Evolutionary conservation across 2,113 vertebrate genomes (phyloP).

Genomic region (Sphyrna mokarran): DNA sequence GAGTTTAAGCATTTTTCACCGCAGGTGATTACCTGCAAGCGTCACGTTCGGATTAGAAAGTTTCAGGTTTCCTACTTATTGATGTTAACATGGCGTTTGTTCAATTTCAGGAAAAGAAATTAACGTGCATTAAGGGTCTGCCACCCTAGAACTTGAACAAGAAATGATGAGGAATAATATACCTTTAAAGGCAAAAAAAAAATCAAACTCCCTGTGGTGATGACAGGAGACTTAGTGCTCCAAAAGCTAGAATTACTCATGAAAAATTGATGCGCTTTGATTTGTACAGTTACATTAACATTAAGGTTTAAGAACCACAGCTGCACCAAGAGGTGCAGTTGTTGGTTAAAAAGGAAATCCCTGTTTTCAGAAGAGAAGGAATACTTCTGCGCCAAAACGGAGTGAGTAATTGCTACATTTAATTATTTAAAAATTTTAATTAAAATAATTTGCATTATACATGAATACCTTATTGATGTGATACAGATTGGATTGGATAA

Average conservation of each 20-base stretch:
- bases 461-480: conserved; percentile 1
- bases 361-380: background rate
- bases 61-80: background rate
- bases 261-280: conserved; percentile 9
- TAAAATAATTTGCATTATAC: conserved; percentile 27
- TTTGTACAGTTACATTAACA: background rate
- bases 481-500: background rate
- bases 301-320: background rate
- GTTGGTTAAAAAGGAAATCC: background rate
- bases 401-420: background rate
- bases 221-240: background rate
- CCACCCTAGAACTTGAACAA: background rate
- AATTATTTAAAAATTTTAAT: conserved; percentile 29
- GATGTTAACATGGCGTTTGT: background rate
- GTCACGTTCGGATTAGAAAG: background rate
- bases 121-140: background rate
- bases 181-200: background rate
- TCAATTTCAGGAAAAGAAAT: background rate
- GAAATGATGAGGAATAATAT: background rate
- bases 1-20: background rate
- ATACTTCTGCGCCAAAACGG: background rate
- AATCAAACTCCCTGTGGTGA: background rate
- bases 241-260: background rate
- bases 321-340: background rate
- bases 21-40: background rate